Conservation (phyloP, 2,113 vertebrate genomes). For the Hemiprocne comata region DNA sequence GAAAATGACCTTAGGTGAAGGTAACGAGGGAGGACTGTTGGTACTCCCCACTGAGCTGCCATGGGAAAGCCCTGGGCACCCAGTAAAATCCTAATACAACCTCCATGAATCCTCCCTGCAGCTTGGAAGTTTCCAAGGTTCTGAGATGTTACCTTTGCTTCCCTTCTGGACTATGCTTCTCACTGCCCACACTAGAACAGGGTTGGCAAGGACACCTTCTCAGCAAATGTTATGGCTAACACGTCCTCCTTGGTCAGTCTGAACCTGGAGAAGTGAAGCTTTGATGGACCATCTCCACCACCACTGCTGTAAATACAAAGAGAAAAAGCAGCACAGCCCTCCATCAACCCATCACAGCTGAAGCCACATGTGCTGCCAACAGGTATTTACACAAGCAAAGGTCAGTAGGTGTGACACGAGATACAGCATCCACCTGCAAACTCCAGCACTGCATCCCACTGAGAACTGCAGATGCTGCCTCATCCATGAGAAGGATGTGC, state of each 20-base stretch:
- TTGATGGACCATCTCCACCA: not conserved
- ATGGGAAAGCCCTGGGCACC: not conserved
- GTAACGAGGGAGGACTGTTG: not conserved
- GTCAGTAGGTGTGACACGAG: not conserved
- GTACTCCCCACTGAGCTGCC: not conserved
- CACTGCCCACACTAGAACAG: fast-evolving
- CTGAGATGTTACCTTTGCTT: not conserved
- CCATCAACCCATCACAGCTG: not conserved
- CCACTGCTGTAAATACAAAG: not conserved
- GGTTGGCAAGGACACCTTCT: not conserved
- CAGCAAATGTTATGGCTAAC: not conserved
- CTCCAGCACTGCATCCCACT: not conserved
- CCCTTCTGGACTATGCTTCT: not conserved
- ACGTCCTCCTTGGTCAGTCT: not conserved
- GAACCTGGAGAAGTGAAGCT: not conserved
- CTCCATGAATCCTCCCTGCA: not conserved
- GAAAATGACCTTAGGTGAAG: slow-evolving; percentile 18
- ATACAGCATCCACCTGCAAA: not conserved
- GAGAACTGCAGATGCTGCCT: not conserved
- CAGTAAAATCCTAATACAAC: not conserved
- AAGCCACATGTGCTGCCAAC: not conserved
- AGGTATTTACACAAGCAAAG: not conserved
- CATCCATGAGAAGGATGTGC: not conserved
- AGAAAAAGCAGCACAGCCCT: not conserved
- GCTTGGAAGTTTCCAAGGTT: not conserved